Base-by-base conservation (phyloP, 2,797 vertebrate genomes). In the Clarias fuscus region DNA sequence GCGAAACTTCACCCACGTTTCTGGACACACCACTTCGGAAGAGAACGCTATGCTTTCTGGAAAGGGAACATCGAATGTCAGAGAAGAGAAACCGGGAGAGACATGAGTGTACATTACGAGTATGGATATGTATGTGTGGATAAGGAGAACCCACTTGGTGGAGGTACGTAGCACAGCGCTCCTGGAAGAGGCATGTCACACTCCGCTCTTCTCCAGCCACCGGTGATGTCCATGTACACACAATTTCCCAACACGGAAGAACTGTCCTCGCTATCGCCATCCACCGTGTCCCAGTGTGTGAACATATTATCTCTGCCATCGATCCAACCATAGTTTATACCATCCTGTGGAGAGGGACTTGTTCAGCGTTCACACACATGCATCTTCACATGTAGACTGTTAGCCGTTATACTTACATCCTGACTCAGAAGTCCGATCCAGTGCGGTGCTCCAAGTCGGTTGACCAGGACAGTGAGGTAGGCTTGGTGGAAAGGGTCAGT, bases 381-480 rank as follows among this genome's bases (percentile, higher is more conserved):
- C 17, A 43, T 43, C 24, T 1, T n/a, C 1, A 75, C 5, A 76
- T 3, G 7, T 30, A 24, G 20, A n/a, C 15, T 30, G 2, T 37
- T 7, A 3, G 3, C 27, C 7, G 17, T 61, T 40, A 88, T 90
- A 95, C 97, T 18, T 96, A 99, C 98, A 43, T 98, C 92, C 30
- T 94, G 87, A 71, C 96, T 97, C 90, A 96, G 96, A 15, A 98
- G 95, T 88, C 98, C 98, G 1, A 99, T 99, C 98, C 98, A 99
- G 93, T 97, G 96, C 20, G 92, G 90, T 71, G 91, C 92, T 40
- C 95, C 96, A 88, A 97, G 91, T 85, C 94, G 96, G 86, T 94
- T 97, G 91, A 98, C 92, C 40, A 98, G 94, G 88, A 99, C 93
- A 0, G 96, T 98, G 87, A 99, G 96, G 95, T 99, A 99, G 75